phyloP scores from a whole-genome alignment of 2,113 vertebrate genomes.

The Psittacula cyanocephala region DNA sequence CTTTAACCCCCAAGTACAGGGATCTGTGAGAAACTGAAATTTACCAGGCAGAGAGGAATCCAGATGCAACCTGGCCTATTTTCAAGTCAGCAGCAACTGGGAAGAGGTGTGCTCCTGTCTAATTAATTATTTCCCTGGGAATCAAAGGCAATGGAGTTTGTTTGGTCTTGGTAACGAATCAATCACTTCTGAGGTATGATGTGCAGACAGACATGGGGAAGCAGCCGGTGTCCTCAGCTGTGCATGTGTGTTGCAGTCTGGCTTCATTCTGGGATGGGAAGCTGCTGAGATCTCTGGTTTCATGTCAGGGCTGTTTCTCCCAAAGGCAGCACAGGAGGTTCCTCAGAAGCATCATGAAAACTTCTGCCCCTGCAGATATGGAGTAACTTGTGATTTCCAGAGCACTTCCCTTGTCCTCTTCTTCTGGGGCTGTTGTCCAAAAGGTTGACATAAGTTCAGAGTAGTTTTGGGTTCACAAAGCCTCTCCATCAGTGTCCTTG shows the following conservation, averaged over 20 bases:
- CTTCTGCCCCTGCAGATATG: neutral
- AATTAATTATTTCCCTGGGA: constrained; percentile 1
- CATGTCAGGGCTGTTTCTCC: fast-evolving
- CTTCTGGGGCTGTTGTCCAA: neutral
- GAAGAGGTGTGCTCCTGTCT: neutral
- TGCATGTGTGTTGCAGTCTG: neutral
- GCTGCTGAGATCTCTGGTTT: neutral
- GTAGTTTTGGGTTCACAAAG: neutral
- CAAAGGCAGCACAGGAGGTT: neutral
- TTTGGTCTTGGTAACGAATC: neutral
- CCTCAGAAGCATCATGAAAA: neutral
- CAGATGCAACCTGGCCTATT: neutral
- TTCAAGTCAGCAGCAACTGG: neutral
- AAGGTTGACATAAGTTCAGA: neutral
- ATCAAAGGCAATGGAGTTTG: neutral
- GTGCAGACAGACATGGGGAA: neutral
- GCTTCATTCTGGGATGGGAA: neutral
- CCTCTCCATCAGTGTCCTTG: neutral
- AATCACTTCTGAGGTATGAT: neutral
- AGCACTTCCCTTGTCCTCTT: neutral
- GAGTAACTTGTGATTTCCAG: neutral
- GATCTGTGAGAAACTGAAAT: neutral
- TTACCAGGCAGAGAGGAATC: neutral
- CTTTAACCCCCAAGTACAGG: neutral
- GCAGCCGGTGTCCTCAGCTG: neutral